Evolutionary conservation across 2,888 invertebrate genomes (phyloP).

Genomic region (Agriopis aurantiaria): DNA sequence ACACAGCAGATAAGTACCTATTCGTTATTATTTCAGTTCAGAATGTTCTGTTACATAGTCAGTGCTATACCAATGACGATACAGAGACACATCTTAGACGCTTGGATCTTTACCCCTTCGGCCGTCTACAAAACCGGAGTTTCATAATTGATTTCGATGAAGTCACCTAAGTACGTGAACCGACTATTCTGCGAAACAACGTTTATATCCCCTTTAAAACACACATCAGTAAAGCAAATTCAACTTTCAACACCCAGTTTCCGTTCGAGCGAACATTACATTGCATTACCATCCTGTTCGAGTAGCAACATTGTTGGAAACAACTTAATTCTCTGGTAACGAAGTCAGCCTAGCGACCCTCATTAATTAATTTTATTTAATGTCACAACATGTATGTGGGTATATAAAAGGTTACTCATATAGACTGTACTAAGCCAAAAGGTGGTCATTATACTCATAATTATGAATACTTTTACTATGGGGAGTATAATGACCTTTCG

Average conservation of each 20-base stretch:
- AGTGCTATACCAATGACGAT: too few relatives aligned
- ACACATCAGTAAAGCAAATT: constrained; percentile 2
- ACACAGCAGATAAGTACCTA: too few relatives aligned
- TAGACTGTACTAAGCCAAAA: not conserved
- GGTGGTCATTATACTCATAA: not conserved
- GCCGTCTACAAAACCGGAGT: too few relatives aligned
- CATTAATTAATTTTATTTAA: constrained; percentile 21
- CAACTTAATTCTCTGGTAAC: constrained; percentile 23
- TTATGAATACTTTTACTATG: too few relatives aligned
- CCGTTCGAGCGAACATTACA: constrained; percentile 8
- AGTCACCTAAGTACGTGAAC: too few relatives aligned
- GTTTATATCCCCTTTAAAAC: not conserved
- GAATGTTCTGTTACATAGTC: too few relatives aligned
- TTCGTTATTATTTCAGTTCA: too few relatives aligned
- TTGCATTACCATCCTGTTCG: constrained; percentile 12
- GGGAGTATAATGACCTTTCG: too few relatives aligned
- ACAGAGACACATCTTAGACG: too few relatives aligned
- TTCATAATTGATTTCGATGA: too few relatives aligned
- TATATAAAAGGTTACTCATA: not conserved
- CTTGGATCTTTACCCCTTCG: too few relatives aligned
- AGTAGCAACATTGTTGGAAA: constrained; percentile 22
- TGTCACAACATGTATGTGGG: not conserved
- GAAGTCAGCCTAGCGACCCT: constrained; percentile 22
- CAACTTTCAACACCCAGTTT: constrained; percentile 6
- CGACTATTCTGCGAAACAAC: too few relatives aligned